Conservation (phyloP, 2,888 invertebrate species). For the Alentia gelatinosa region DNA sequence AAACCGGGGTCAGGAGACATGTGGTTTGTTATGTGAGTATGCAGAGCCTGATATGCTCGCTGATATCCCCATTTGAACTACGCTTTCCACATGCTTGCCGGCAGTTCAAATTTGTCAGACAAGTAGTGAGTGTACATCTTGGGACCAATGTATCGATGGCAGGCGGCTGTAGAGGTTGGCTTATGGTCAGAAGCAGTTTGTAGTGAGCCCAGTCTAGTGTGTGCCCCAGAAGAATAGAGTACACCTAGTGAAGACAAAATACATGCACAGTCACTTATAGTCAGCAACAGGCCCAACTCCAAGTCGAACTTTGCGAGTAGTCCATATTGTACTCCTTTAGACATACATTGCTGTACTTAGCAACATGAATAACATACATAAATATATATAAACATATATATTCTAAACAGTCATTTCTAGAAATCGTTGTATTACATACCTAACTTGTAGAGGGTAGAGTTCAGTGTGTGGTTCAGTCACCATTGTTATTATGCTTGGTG, state of each 20-base stretch:
- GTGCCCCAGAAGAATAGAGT: not conserved
- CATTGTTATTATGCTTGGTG: not conserved
- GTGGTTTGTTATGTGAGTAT: not conserved
- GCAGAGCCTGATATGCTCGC: not conserved
- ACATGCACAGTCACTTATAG: not conserved
- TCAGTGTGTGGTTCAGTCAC: not conserved
- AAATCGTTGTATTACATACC: not conserved
- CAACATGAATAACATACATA: not conserved
- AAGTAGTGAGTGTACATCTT: not conserved
- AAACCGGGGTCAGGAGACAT: not conserved
- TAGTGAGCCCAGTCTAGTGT: not conserved
- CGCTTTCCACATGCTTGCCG: not conserved
- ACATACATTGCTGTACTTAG: not conserved
- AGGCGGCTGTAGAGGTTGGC: no score
- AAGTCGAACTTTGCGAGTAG: not conserved
- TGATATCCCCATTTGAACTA: not conserved
- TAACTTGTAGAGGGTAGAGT: not conserved
- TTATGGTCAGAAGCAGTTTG: not conserved
- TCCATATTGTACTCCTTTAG: not conserved
- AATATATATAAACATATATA: not conserved
- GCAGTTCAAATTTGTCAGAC: not conserved
- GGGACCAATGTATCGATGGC: conserved; percentile 11
- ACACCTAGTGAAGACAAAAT: not conserved
- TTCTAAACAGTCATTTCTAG: not conserved
- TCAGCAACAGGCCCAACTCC: not conserved